phyloP scores from a whole-genome alignment of 2,888 invertebrate genomes.

The Petrolisthes manimaculis region DNA sequence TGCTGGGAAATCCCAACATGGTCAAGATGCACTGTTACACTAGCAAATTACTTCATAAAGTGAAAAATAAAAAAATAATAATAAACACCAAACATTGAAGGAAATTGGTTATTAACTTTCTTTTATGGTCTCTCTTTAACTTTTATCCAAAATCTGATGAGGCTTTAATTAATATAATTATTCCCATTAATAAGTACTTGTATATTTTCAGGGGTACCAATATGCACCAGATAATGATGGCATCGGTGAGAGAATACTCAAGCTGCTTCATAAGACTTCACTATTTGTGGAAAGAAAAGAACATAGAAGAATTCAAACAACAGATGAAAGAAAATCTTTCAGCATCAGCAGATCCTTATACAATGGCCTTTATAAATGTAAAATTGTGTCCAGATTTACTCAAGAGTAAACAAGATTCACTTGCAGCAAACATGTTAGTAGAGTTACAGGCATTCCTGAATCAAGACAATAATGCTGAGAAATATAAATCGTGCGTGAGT shows the following conservation, averaged over 20 bases:
- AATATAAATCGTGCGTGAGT: slow-evolving; percentile 35
- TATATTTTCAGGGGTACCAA: slow-evolving; percentile 15
- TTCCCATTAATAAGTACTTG: neutral
- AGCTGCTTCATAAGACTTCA: slow-evolving; percentile 21
- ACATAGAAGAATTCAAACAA: slow-evolving; percentile 27
- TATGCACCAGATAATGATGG: neutral
- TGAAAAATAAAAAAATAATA: too few relatives aligned
- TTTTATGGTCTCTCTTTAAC: neutral
- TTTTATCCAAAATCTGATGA: neutral
- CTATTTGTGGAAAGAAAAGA: slow-evolving; percentile 32
- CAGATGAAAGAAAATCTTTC: slow-evolving; percentile 14
- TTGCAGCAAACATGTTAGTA: slow-evolving; percentile 35
- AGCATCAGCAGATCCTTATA: slow-evolving; percentile 33
- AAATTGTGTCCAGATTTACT: slow-evolving; percentile 42
- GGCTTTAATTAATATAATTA: neutral
- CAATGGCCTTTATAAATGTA: slow-evolving; percentile 26
- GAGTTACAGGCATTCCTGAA: slow-evolving; percentile 34
- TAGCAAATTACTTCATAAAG: too few relatives aligned
- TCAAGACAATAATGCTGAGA: slow-evolving; percentile 20
- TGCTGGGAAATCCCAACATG: neutral
- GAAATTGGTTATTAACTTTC: neutral
- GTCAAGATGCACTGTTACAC: neutral
- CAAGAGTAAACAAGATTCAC: slow-evolving; percentile 27
- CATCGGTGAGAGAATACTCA: slow-evolving; percentile 23
- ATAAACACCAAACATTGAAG: too few relatives aligned